A percentile compares a stretch with the other conserved stretches of the same genome.
Evolutionary conservation across 2,888 invertebrate species (phyloP).

Genomic region (Apantesis nais): DNA sequence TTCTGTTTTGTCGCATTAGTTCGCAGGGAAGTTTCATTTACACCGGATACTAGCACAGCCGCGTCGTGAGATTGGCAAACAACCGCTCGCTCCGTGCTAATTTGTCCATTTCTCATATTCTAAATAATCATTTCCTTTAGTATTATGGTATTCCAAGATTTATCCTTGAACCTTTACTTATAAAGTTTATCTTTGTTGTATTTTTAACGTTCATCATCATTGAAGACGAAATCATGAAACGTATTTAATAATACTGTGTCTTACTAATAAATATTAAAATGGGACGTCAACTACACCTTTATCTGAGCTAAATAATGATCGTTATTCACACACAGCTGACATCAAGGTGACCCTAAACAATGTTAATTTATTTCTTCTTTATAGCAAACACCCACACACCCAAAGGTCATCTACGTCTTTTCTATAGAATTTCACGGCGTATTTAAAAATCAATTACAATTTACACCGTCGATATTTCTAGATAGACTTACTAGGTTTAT

Average conservation of each 20-base stretch:
- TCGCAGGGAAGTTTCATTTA: slow-evolving; percentile 53
- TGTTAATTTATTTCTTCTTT: not conserved
- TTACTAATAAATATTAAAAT: not conserved
- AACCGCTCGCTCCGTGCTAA: slow-evolving; percentile 60
- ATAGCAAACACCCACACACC: not conserved
- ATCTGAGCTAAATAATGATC: not conserved
- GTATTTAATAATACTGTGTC: not conserved
- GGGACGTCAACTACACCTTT: not conserved
- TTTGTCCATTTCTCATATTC: slow-evolving; percentile 60
- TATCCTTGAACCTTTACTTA: slow-evolving; percentile 27
- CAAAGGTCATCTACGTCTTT: not conserved
- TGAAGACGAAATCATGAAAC: not conserved
- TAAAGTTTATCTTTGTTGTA: not conserved
- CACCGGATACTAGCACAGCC: slow-evolving; percentile 63
- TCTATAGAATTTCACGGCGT: not conserved
- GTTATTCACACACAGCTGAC: slow-evolving; percentile 10
- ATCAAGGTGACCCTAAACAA: slow-evolving; percentile 4
- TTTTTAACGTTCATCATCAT: not conserved
- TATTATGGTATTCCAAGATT: slow-evolving; percentile 26
- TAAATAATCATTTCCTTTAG: slow-evolving; percentile 59
- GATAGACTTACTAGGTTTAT: not conserved
- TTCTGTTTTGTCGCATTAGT: slow-evolving; percentile 52
- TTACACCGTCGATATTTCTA: not conserved
- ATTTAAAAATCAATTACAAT: not conserved
- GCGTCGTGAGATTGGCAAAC: slow-evolving; percentile 76